Conservation (phyloP, 2,888 invertebrate species). For the Drosophila greeni region DNA sequence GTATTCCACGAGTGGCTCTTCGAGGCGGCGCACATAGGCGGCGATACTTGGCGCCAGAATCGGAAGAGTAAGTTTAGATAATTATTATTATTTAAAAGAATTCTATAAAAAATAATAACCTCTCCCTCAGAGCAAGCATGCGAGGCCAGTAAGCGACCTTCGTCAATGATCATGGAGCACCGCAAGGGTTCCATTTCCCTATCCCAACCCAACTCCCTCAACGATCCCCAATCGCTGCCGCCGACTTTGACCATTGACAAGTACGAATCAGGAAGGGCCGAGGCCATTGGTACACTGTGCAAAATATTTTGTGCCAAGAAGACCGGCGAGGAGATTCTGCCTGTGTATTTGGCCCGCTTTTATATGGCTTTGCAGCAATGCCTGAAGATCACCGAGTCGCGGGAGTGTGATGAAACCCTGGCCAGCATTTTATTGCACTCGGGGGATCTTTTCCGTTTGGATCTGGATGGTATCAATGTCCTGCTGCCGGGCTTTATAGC, state of each 20-base stretch:
- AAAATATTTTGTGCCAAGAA: conserved; percentile 97
- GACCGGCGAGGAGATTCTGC: conserved; percentile 90
- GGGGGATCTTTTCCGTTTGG: conserved; percentile 91
- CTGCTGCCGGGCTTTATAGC: conserved; percentile 93
- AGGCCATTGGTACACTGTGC: conserved; percentile 96
- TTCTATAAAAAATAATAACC: too few species aligned
- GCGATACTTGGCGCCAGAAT: conserved; percentile 82
- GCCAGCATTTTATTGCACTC: conserved; percentile 93
- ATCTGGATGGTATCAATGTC: conserved; percentile 94
- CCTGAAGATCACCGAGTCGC: conserved; percentile 84
- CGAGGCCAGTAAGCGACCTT: conserved; percentile 82
- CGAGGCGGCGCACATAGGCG: conserved; percentile 95
- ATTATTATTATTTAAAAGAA: too few species aligned
- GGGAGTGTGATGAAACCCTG: conserved; percentile 87
- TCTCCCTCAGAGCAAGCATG: conserved; percentile 76
- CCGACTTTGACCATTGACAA: conserved; percentile 86
- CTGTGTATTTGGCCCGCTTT: conserved; percentile 95
- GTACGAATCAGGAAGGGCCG: conserved; percentile 92
- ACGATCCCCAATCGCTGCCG: conserved; percentile 84
- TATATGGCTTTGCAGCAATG: conserved; percentile 95
- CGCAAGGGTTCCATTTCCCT: conserved; percentile 81
- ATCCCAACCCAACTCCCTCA: conserved; percentile 84
- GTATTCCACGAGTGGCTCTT: conserved; percentile 98
- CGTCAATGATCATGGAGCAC: conserved; percentile 83
- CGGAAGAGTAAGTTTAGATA: conserved; percentile 79